Conservation (phyloP, 2,888 invertebrate species). For the Nomada hirtipes region DNA sequence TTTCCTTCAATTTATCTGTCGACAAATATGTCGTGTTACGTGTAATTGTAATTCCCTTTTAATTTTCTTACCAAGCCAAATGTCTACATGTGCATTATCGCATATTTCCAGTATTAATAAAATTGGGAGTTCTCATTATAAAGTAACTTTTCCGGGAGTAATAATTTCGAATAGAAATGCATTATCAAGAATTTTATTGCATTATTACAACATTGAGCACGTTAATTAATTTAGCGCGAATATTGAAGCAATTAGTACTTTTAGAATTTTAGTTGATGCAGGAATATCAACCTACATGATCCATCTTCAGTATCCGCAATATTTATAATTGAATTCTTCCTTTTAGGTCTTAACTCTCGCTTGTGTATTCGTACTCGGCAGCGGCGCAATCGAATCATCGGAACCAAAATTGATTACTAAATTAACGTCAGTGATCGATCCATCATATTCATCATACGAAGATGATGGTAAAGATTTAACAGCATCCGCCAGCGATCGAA, state of each 20-base stretch:
- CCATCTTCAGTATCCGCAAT: neutral
- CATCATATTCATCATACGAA: slow-evolving; percentile 51
- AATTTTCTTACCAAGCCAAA: no score
- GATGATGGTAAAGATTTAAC: slow-evolving; percentile 70
- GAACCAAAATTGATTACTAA: slow-evolving; percentile 63
- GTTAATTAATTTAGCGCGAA: no score
- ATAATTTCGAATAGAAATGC: no score
- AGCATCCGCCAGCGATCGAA: slow-evolving; percentile 75
- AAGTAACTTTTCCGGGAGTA: no score
- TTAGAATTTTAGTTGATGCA: no score
- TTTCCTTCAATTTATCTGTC: slow-evolving; percentile 40
- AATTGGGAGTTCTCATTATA: no score
- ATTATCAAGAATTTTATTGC: no score
- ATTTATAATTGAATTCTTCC: neutral
- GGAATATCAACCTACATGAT: neutral
- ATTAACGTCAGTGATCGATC: slow-evolving; percentile 44
- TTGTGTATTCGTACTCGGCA: slow-evolving; percentile 65
- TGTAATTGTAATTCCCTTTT: neutral
- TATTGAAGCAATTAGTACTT: no score
- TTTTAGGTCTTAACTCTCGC: slow-evolving; percentile 65
- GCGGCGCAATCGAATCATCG: slow-evolving; percentile 62
- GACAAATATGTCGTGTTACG: neutral
- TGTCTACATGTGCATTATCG: no score
- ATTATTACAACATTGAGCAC: no score
- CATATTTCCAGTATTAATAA: no score